A percentile compares a stretch with the other conserved stretches of the same genome.
Evolutionary conservation across 1,140 invertebrate species (phyloP).

Genomic region (Himalopsyche phryganea): DNA sequence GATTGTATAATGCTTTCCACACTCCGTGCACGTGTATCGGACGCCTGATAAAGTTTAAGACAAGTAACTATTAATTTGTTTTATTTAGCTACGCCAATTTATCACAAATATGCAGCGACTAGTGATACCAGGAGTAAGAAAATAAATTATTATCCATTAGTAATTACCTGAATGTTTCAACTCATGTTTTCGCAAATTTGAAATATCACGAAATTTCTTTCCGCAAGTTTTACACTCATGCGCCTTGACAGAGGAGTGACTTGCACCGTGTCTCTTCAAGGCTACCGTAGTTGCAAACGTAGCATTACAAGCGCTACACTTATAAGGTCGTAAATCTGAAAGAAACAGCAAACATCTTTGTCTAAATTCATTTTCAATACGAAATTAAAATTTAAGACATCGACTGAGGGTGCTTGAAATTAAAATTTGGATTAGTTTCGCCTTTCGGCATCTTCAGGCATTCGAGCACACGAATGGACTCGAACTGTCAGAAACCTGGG

Average conservation of each 20-base stretch:
- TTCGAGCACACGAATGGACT: background rate
- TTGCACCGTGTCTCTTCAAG: conserved; percentile 49
- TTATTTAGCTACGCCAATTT: background rate
- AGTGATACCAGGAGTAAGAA: background rate
- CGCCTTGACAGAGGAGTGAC: conserved; percentile 63
- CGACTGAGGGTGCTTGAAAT: background rate
- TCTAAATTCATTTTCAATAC: background rate
- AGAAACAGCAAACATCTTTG: background rate
- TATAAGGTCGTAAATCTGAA: conserved; percentile 8
- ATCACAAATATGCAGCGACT: background rate
- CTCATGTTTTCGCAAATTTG: conserved; percentile 22
- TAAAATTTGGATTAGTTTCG: background rate
- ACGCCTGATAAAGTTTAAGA: background rate
- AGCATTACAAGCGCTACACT: conserved; percentile 11
- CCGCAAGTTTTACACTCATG: conserved; percentile 67
- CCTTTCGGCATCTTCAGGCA: background rate
- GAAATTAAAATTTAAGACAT: background rate
- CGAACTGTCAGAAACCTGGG: no score
- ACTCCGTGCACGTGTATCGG: conserved; percentile 5
- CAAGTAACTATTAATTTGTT: background rate
- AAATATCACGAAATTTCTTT: conserved; percentile 58
- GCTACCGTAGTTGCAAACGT: conserved; percentile 13
- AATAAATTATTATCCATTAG: background rate
- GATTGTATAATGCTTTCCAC: conserved; percentile 12
- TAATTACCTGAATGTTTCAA: conserved; percentile 15